Conservation (phyloP, 2,113 vertebrate species). For the Notarius quadriscutis region DNA sequence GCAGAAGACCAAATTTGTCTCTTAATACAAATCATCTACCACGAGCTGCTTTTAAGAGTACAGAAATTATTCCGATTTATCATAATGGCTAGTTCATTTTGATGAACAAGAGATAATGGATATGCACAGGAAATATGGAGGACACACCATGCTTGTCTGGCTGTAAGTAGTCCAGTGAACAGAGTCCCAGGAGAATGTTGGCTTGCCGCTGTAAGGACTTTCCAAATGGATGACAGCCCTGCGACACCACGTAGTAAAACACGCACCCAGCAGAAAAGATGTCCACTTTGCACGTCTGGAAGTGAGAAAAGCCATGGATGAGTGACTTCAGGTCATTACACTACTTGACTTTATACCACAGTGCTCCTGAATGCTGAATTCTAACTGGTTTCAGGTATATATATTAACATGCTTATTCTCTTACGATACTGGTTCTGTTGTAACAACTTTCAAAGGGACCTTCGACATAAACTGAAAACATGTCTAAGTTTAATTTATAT, state of each 20-base stretch:
- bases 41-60: background rate
- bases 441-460: background rate
- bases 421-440: background rate
- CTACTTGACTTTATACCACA: background rate
- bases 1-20: background rate
- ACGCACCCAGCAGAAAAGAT: conserved; percentile 98
- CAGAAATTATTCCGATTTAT: background rate
- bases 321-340: background rate
- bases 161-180: conserved; percentile 81
- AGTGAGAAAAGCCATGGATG: background rate
- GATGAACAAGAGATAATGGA: background rate
- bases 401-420: background rate
- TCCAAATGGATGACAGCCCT: conserved; percentile 92
- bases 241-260: conserved; percentile 92
- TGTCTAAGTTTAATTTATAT: no score
- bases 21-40: background rate
- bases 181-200: conserved; percentile 90
- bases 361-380: background rate
- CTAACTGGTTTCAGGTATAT: background rate
- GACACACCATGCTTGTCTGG: conserved; percentile 82
- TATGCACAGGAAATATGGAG: no score
- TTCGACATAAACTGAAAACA: background rate
- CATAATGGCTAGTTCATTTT: background rate
- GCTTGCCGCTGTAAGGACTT: conserved; percentile 95
- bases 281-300: conserved; percentile 93